Conservation (phyloP, 2,888 invertebrate species). For the Hypena proboscidalis region DNA sequence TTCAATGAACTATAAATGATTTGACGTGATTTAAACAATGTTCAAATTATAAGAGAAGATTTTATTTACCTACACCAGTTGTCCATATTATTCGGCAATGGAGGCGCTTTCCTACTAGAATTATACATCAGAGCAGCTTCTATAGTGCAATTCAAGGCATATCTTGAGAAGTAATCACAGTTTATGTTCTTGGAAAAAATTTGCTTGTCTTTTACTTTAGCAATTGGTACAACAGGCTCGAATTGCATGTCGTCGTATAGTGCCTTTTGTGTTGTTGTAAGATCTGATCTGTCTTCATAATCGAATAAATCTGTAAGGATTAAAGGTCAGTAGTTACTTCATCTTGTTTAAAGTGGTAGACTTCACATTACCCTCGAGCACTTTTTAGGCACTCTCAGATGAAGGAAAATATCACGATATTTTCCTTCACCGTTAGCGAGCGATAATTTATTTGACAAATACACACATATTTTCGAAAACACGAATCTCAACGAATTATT, state of each 20-base stretch:
- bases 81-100: slow-evolving; percentile 59
- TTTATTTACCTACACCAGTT: slow-evolving; percentile 65
- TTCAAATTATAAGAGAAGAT: not conserved
- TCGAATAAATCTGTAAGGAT: slow-evolving; percentile 48
- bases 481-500: no score
- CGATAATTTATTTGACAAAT: no score
- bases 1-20: no score
- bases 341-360: no score
- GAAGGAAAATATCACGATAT: no score
- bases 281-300: slow-evolving; percentile 40
- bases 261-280: no score
- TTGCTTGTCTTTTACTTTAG: slow-evolving; percentile 47
- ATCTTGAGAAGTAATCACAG: slow-evolving; percentile 63
- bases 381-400: no score
- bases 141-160: slow-evolving; percentile 63
- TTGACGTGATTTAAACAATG: no score
- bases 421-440: no score
- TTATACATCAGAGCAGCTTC: slow-evolving; percentile 67
- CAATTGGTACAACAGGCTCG: slow-evolving; percentile 51
- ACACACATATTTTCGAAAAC: no score
- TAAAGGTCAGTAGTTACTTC: no score
- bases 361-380: no score
- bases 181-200: slow-evolving; percentile 52
- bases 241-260: slow-evolving; percentile 51
- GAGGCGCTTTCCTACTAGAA: slow-evolving; percentile 62